Evolutionary conservation across 2,888 invertebrate genomes (phyloP), one percentile per base, ranked within the genome.

Genomic region (Ennomos quercinarius): DNA sequence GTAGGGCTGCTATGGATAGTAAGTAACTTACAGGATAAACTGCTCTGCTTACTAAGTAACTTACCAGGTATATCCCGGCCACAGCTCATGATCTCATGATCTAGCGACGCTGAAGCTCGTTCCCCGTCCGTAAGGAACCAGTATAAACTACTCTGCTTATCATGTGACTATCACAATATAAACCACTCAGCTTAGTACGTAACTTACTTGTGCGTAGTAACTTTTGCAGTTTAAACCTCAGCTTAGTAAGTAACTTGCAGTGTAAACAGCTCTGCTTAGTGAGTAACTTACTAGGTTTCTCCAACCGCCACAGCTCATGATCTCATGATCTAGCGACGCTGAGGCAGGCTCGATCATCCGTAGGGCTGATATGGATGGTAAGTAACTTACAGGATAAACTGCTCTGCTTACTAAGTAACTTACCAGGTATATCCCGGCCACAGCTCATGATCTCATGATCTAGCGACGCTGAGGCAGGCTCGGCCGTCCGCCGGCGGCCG

Each of bases 391-490:
- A 3, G 3, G 4, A 6, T 27, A 6, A 27, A 27, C 27, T 3
- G 27, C 27, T 27, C 27, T 27, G 27, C 27, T 27, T 17, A 17
- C 2, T 17, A 17, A 17, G 17, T 10, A 17, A 57, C 72, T 72
- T 48, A 89, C 89, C 89, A 37, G 87, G 86, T 64, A 89, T 67
- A 60, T 91, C 91, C 8, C 90, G 73, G 13, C 84, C 84, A 77
- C 90, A 90, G 78, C 86, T 84, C 91, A 91, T 91, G 74, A 91
- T 91, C 84, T 91, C 91, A 83, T 90, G 90, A 86, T 91, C 91
- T 70, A 92, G 86, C 41, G 89, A 89, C 47, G 91, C 86, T 69
- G 91, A 91, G 70, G 86, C 91, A 10, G 91, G 88, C 74, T 91
- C 91, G 36, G 83, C 84, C 54, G 83, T 78, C 70, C 83, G 82